Percentiles rank a stretch among this genome's conserved stretches.
These are phyloP conservation scores for Epiblema foenella DNA, from an alignment of 2,888 invertebrate genomes.

Conservation along the genomic window DNA sequence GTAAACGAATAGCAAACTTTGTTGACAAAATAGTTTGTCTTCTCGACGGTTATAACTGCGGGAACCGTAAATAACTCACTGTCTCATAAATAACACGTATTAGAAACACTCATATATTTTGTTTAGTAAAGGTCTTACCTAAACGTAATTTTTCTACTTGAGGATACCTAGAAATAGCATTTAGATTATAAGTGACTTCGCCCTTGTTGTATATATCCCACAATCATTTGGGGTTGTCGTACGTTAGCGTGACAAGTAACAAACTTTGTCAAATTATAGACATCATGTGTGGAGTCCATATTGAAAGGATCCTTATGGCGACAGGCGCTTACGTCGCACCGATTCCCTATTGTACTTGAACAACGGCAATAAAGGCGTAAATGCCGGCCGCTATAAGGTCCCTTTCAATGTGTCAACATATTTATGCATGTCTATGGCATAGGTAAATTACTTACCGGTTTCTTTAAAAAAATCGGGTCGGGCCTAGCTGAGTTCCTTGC, in stretches of 20 bases:
- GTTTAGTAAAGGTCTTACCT: background rate
- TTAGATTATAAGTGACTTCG: background rate
- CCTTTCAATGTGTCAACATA: too few species aligned
- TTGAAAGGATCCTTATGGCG: too few species aligned
- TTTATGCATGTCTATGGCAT: too few species aligned
- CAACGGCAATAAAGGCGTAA: too few species aligned
- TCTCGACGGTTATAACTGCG: constrained; percentile 39
- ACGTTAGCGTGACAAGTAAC: background rate
- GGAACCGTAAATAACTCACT: constrained; percentile 47
- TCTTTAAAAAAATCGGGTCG: too few species aligned
- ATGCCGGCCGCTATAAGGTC: too few species aligned
- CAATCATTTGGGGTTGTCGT: background rate
- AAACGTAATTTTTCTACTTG: constrained; percentile 18
- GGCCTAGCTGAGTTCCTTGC: too few species aligned
- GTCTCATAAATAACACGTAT: constrained; percentile 48
- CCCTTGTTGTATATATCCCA: background rate
- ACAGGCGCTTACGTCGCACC: too few species aligned
- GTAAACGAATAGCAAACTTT: constrained; percentile 47
- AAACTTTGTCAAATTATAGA: constrained; percentile 1
- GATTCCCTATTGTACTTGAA: too few species aligned
- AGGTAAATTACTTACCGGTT: background rate
- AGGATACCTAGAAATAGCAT: background rate
- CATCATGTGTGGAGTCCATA: too few species aligned
- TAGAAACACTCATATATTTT: constrained; percentile 40
- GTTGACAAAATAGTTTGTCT: constrained; percentile 42